These are phyloP conservation scores for Lutjanus campechanus DNA, from an alignment of 2,797 vertebrate genomes.

Conservation along the genomic window DNA sequence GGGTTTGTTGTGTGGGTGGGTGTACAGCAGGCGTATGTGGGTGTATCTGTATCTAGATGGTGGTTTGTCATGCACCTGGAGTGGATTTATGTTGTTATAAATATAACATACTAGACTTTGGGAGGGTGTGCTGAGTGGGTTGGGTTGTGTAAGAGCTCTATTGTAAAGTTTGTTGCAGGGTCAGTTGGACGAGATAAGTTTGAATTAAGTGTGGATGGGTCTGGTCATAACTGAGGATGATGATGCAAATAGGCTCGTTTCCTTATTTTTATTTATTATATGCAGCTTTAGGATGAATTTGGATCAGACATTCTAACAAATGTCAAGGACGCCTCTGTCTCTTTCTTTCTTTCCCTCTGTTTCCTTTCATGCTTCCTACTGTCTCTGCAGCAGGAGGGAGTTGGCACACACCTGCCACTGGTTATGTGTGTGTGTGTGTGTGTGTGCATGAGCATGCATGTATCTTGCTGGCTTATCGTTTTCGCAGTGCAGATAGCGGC, in stretches of 20 bases:
- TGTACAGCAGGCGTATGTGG: background rate
- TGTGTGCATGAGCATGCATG: constrained; percentile 44
- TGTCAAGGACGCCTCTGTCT: constrained; percentile 20
- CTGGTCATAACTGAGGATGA: constrained; percentile 5
- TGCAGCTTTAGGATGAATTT: constrained; percentile 2
- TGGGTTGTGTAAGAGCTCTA: constrained; percentile 4
- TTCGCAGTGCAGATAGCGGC: constrained; percentile 69
- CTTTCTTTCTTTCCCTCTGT: background rate
- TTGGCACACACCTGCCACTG: constrained; percentile 41
- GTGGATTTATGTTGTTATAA: constrained; percentile 17
- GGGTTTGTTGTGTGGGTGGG: background rate
- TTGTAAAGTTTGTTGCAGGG: background rate
- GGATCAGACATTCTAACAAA: background rate
- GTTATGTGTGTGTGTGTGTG: background rate
- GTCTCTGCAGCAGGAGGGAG: constrained; percentile 37
- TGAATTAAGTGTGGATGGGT: constrained; percentile 1
- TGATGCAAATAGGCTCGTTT: constrained; percentile 21
- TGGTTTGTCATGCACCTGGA: constrained; percentile 11
- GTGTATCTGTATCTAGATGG: constrained; percentile 1
- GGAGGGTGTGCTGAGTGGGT: constrained; percentile 37
- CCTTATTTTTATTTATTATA: background rate
- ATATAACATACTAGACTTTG: background rate
- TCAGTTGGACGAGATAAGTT: constrained; percentile 18
- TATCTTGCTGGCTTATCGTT: constrained; percentile 55
- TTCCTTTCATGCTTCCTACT: background rate